Evolutionary conservation across 1,140 invertebrate genomes (phyloP).

Genomic region (Fragariocoptes setiger): DNA sequence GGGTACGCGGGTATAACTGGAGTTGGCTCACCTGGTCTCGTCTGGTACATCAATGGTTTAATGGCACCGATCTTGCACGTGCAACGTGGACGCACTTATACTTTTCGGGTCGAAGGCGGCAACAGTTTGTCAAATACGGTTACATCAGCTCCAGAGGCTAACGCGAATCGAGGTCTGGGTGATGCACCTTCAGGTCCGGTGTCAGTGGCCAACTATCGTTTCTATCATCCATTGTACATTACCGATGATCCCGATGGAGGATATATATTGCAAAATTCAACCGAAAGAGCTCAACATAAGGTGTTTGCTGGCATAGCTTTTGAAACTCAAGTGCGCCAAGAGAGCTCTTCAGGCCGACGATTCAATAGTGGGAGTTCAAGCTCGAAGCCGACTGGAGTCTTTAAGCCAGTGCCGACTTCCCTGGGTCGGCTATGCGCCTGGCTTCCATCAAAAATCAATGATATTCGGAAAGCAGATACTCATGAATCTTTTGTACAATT

Average conservation of each 20-base stretch:
- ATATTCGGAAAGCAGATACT: conserved; percentile 40
- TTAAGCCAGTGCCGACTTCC: conserved; percentile 11
- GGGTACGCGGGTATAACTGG: conserved; percentile 46
- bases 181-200: no score
- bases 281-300: conserved; percentile 26
- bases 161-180: no score
- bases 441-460: conserved; percentile 26
- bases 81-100: conserved; percentile 47
- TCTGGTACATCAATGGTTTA: conserved; percentile 63
- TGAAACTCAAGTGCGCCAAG: conserved; percentile 33
- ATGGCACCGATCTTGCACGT: conserved; percentile 55
- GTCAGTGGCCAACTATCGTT: no score
- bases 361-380: no score
- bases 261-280: conserved; percentile 34
- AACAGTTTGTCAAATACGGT: conserved; percentile 65
- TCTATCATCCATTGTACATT: conserved; percentile 71
- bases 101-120: conserved; percentile 22
- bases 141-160: no score
- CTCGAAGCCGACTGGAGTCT: conserved; percentile 35
- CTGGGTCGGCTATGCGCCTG: conserved; percentile 43
- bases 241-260: conserved; percentile 53
- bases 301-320: conserved; percentile 57
- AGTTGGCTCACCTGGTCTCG: conserved; percentile 55
- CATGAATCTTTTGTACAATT: conserved; percentile 46
- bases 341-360: no score